Conservation (phyloP, 2,113 vertebrate genomes). For the Elanus axillaris region DNA sequence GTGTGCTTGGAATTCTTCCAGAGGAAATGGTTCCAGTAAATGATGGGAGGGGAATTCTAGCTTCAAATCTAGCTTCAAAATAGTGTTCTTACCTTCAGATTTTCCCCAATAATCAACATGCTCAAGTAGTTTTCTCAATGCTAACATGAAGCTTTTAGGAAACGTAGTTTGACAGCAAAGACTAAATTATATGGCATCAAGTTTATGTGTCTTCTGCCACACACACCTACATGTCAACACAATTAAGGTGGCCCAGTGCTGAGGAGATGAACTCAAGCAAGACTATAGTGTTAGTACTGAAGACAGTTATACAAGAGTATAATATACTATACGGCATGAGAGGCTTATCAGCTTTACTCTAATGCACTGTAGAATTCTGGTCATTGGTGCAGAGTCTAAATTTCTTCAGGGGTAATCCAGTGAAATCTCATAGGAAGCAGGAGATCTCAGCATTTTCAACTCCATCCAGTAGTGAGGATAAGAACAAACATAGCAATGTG, state of each 20-base stretch:
- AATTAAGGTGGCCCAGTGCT: neutral
- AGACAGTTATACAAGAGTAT: neutral
- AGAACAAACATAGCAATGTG: neutral
- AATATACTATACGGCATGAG: accelerated
- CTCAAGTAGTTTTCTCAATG: neutral
- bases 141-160: neutral
- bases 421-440: neutral
- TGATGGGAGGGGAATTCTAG: neutral
- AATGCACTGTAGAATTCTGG: neutral
- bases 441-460: neutral
- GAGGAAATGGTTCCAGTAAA: neutral
- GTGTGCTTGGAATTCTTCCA: neutral
- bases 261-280: neutral
- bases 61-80: neutral
- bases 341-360: neutral
- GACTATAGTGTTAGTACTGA: neutral
- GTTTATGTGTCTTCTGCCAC: neutral
- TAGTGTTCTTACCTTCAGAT: neutral
- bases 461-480: neutral
- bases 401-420: neutral
- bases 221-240: neutral
- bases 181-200: neutral
- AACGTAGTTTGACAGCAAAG: neutral
- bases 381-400: neutral
- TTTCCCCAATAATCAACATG: neutral